phyloP scores from a whole-genome alignment of 37 sponge, comb jelly and placozoan genomes.

The Spongilla lacustris region DNA sequence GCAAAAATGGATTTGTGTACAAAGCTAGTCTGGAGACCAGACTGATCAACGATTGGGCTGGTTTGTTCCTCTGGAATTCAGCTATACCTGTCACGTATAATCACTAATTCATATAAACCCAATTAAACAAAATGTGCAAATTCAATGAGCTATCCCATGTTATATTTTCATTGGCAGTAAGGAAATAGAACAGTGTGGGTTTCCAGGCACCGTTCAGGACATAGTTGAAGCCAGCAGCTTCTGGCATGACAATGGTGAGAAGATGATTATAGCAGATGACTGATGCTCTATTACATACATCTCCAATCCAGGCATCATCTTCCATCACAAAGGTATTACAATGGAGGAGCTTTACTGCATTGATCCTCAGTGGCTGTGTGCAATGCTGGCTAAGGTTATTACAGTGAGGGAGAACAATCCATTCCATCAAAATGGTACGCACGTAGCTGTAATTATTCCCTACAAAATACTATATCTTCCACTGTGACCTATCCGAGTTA shows the following conservation, averaged over 20 bases:
- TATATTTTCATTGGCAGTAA: too few species aligned
- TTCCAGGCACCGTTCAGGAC: conserved; percentile 15
- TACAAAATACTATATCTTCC: too few species aligned
- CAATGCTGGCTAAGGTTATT: conserved; percentile 69
- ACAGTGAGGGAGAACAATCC: conserved; percentile 62
- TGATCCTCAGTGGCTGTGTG: conserved; percentile 88
- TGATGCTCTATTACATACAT: background rate
- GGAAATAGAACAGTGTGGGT: background rate
- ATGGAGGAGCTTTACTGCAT: conserved; percentile 77
- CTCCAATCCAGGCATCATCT: conserved; percentile 56
- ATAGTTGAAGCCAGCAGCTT: conserved; percentile 76
- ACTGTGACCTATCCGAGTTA: too few species aligned
- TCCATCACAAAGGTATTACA: conserved; percentile 62
- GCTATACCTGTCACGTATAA: too few species aligned
- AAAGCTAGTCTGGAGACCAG: too few species aligned
- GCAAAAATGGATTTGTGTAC: too few species aligned
- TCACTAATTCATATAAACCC: too few species aligned
- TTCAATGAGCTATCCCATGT: too few species aligned
- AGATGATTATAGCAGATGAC: background rate
- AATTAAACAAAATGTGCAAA: too few species aligned
- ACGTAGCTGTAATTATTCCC: background rate
- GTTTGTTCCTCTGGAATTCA: too few species aligned
- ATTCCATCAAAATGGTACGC: conserved; percentile 64
- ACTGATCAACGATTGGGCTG: too few species aligned
- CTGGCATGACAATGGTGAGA: conserved; percentile 75